Base-by-base conservation (phyloP, 2,113 vertebrate species). In the Marmota flaviventris region DNA sequence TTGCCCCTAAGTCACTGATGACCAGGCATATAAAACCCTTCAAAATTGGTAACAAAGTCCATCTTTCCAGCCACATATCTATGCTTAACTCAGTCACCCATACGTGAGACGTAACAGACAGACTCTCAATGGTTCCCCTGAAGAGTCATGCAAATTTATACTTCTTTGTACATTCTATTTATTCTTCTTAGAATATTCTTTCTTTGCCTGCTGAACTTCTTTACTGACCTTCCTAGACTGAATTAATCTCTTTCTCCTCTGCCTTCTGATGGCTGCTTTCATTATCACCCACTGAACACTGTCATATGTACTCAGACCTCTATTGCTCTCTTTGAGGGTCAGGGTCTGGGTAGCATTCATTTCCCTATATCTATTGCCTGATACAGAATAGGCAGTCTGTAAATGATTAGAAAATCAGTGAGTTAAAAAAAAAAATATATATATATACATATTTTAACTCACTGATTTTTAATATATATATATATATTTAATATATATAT, bases 331-430 rank as follows among this genome's bases (percentile, higher is more conserved):
- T 78, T 72, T 29, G 42, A 78, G 48, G n/a, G 10, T 1, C 1
- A 70, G 58, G 10, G 4, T 84, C 29, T 88, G 51, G 29, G 34
- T 69, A 63, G 25, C 25, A 65, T 91, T 89, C 24, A 85, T n/a
- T 88, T 70, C 72, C 91, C n/a, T 65, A 48, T 83, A 90, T 37
- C 37, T 32, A 96, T 1, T 87, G 24, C 2, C 42, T 96, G 51
- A 20, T 85, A 84, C 32, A 27, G 78, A n/a, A 84, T 20, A 73
- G 22, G 16, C 5, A 61, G 24, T 89, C 10, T 73, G 17, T 58
- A 96, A 92, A 91, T 65, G 39, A 18, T 32, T 92, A 51, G 45
- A 45, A 85, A 94, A 37, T 53, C 81, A 84, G 34, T 56, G 53
- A 73, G 27, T n/a, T 25, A 96, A 45, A 87, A 97, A 76, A 91